Conservation (phyloP, 2,797 vertebrate species). For the Tachyglossus aculeatus region DNA sequence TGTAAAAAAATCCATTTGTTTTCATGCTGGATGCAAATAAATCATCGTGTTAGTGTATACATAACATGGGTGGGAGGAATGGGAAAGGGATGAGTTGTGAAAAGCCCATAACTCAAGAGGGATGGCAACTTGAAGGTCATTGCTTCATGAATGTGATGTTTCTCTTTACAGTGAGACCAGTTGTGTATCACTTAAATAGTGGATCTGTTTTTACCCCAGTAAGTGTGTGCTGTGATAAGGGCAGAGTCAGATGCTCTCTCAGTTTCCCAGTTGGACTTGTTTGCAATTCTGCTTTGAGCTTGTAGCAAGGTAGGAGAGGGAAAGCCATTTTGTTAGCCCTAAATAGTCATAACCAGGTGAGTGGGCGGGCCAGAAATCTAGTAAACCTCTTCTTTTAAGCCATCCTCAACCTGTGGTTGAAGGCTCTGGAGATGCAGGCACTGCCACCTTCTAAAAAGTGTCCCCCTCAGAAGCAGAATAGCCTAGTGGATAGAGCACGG, state of each 20-base stretch:
- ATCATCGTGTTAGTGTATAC: constrained; percentile 47
- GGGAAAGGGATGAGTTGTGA: background rate
- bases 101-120: background rate
- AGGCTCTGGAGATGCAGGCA: too few relatives aligned
- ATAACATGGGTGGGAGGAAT: background rate
- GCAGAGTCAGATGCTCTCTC: accelerated
- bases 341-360: too few relatives aligned
- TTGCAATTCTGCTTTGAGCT: accelerated
- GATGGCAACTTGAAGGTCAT: background rate
- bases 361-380: too few relatives aligned
- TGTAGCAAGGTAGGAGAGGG: background rate
- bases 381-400: too few relatives aligned
- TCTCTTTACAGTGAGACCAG: background rate
- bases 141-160: accelerated
- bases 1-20: constrained; percentile 68
- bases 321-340: too few relatives aligned
- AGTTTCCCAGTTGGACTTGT: background rate
- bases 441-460: too few relatives aligned
- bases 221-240: accelerated
- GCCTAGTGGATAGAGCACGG: too few relatives aligned
- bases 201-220: background rate
- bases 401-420: too few relatives aligned
- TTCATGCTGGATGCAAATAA: constrained; percentile 61
- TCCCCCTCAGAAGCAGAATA: too few relatives aligned
- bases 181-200: background rate